Percentiles rank a stretch among this genome's conserved stretches.
Conservation (phyloP, 2,797 vertebrate species). For the Ptychobarbus kaznakovi region DNA sequence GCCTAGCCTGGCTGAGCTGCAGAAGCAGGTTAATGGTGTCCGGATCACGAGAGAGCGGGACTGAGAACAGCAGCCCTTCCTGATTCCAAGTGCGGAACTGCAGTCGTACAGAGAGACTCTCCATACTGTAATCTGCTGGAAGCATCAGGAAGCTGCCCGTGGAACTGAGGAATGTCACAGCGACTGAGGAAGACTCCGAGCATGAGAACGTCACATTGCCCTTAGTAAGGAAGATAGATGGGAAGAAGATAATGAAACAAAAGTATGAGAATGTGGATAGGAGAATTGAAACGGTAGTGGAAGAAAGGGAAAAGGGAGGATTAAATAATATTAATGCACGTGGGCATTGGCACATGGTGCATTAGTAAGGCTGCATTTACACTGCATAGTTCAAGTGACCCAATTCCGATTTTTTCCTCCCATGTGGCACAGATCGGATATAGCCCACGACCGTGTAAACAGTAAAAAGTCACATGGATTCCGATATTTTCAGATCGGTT, state of each 20-base stretch:
- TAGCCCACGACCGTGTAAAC: too few relatives aligned
- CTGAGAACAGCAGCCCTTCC: constrained; percentile 56
- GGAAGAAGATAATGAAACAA: background rate
- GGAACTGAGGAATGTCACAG: constrained; percentile 60
- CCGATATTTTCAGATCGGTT: too few relatives aligned
- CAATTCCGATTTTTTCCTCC: too few relatives aligned
- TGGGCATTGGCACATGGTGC: too few relatives aligned
- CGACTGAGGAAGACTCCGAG: constrained; percentile 53
- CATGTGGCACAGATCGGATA: too few relatives aligned
- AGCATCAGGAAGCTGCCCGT: constrained; percentile 55
- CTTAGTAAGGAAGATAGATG: constrained; percentile 25
- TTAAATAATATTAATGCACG: background rate
- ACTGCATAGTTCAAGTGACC: too few relatives aligned
- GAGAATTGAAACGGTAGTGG: background rate
- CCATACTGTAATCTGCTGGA: constrained; percentile 36
- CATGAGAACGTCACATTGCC: constrained; percentile 65
- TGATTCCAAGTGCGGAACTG: constrained; percentile 66
- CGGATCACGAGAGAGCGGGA: constrained; percentile 36
- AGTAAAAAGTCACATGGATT: too few relatives aligned
- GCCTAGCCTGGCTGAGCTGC: constrained; percentile 46
- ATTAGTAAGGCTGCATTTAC: too few relatives aligned
- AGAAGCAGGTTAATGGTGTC: constrained; percentile 44
- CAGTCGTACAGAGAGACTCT: constrained; percentile 59
- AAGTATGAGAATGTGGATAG: background rate
- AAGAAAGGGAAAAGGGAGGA: background rate